A percentile compares a stretch with the other conserved stretches of the same genome.
phyloP scores from a whole-genome alignment of 2,113 vertebrate species.

The Nyctibius bracteatus region DNA sequence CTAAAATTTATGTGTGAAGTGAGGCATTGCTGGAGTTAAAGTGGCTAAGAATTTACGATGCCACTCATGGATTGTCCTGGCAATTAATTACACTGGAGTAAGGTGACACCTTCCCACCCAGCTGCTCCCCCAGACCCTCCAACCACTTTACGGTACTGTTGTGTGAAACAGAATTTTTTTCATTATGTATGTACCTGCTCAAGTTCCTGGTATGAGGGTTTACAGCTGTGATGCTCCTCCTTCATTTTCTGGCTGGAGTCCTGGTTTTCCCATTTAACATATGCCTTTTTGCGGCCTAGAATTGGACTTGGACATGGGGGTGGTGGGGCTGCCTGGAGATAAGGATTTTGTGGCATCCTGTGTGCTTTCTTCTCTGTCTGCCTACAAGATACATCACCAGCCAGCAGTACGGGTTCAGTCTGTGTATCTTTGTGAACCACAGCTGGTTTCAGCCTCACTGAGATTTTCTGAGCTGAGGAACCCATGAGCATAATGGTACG shows the following conservation, averaged over 20 bases:
- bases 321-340: conserved; percentile 58
- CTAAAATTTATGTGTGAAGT: not conserved
- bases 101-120: not conserved
- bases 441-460: conserved; percentile 70
- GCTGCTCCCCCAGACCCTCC: not conserved
- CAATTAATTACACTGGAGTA: not conserved
- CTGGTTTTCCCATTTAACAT: conserved; percentile 93
- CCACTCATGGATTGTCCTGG: not conserved
- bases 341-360: conserved; percentile 51
- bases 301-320: conserved; percentile 85
- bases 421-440: conserved; percentile 84
- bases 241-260: conserved; percentile 80
- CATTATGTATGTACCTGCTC: conserved; percentile 75
- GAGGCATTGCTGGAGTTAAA: not conserved
- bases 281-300: conserved; percentile 82
- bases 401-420: conserved; percentile 73
- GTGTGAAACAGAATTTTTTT: not conserved
- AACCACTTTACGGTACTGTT: not conserved
- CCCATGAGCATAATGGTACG: conserved; percentile 84
- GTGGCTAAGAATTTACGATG: not conserved
- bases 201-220: conserved; percentile 80
- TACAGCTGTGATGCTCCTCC: conserved; percentile 76
- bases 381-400: not conserved
- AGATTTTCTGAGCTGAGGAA: conserved; percentile 73
- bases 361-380: conserved; percentile 44